Base-by-base conservation (phyloP, 2,113 vertebrate genomes). In the Phocoena sinus region DNA sequence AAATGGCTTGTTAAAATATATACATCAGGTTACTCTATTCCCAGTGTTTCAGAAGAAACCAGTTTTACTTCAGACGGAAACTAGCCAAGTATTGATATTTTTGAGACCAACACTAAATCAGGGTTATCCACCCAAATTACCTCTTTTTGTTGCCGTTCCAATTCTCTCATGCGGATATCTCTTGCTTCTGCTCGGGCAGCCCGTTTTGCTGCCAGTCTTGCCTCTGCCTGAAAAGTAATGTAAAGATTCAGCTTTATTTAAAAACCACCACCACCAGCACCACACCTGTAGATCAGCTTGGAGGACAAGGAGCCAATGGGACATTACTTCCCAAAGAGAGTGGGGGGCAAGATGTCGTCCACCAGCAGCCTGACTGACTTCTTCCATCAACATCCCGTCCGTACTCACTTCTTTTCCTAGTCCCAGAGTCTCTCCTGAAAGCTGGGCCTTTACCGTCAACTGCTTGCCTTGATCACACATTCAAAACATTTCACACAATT, bases 131-230 rank as follows among this genome's bases (percentile, higher is more conserved):
- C 36, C 10, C 7, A n/a, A 12, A 53, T 70, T 99, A 99, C 99
- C 99, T 99, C 99, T 99, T 99, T 99, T 62, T 99, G 99, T 70
- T 99, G 99, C 63, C 99, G 98, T 89, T 99, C 99, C 97, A 99
- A 98, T 98, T 99, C 99, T 98, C 99, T 99, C 99, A 99, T 99
- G 79, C 99, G 99, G 95, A 99, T 99, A 96, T 99, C 99, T 98
- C 99, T 99, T 83, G 99, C 99, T 98, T 99, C 99, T 41, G 99
- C 99, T 88, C 99, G 99, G 58, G 99, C 99, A 21, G 99, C 99
- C 81, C 99, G 98, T 97, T 99, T 99, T 15, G 99, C 99, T 95
- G 99, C 99, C 91, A 99, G 99, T 95, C 99, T 99, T 92, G 99
- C 99, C 99, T 99, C 99, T 28, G 99, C 99, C 99, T 99, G 98